A percentile compares a stretch with the other conserved stretches of the same genome.
Evolutionary conservation across 2,888 invertebrate species (phyloP).

Genomic region (Microchrysa polita): DNA sequence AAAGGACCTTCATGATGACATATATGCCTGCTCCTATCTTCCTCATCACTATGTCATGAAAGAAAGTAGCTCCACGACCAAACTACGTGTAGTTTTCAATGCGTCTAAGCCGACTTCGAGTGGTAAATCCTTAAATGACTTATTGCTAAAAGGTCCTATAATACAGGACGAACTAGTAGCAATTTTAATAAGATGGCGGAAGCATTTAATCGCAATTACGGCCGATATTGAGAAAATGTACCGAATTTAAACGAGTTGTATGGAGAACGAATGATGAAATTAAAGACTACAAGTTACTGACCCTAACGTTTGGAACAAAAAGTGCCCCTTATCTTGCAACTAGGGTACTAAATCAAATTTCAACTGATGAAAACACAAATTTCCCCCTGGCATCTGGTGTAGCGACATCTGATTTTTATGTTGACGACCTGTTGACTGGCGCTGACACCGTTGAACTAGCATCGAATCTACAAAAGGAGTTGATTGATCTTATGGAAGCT

Average conservation of each 20-base stretch:
- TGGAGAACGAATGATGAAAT: not conserved
- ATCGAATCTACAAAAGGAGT: too few relatives aligned
- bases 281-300: not conserved
- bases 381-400: not conserved
- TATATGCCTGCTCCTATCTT: not conserved
- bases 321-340: too few relatives aligned
- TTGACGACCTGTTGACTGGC: too few relatives aligned
- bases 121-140: too few relatives aligned
- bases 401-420: too few relatives aligned
- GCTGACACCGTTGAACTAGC: too few relatives aligned
- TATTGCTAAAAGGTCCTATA: too few relatives aligned
- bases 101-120: too few relatives aligned
- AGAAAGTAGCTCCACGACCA: not conserved
- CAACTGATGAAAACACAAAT: not conserved
- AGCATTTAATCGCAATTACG: not conserved
- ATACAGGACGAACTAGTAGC: too few relatives aligned
- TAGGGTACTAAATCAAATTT: not conserved
- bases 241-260: not conserved
- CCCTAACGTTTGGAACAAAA: not conserved
- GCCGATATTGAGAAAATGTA: not conserved
- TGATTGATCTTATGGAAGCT: too few relatives aligned
- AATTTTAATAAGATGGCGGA: not conserved
- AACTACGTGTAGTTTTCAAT: too few relatives aligned
- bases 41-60: not conserved
- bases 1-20: not conserved